Conservation (phyloP, 1,140 invertebrate genomes). For the Sarcophaga bullata region DNA sequence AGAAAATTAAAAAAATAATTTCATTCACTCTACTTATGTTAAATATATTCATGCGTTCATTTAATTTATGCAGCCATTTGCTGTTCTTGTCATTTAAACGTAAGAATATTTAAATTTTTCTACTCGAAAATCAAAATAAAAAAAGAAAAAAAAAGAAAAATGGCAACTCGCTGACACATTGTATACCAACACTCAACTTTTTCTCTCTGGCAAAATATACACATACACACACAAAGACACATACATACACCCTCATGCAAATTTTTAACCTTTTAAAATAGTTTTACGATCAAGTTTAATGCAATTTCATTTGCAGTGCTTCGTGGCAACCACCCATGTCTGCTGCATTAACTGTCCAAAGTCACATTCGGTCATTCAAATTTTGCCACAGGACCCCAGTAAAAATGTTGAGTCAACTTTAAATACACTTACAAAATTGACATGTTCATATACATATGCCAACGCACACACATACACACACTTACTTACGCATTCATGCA, state of each 20-base stretch:
- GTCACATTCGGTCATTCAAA: neutral
- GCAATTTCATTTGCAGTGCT: slow-evolving; percentile 6
- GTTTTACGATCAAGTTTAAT: slow-evolving; percentile 15
- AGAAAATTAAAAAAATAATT: neutral
- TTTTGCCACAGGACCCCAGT: neutral
- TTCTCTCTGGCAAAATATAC: too few relatives aligned
- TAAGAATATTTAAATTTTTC: neutral
- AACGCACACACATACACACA: too few relatives aligned
- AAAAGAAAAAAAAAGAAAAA: neutral
- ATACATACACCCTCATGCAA: too few relatives aligned
- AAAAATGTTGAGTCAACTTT: neutral
- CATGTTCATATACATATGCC: too few relatives aligned
- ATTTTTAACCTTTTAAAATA: neutral
- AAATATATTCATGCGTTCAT: neutral
- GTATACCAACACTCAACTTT: neutral
- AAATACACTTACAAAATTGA: neutral
- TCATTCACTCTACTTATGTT: neutral
- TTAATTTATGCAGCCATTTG: neutral
- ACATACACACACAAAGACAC: too few relatives aligned
- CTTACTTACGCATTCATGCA: too few relatives aligned
- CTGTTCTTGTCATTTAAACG: neutral
- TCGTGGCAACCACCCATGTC: neutral
- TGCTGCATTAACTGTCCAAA: neutral
- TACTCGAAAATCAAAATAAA: too few relatives aligned
- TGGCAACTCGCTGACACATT: neutral